Evolutionary conservation across 2,797 vertebrate genomes (phyloP).

Genomic region (Bovichtus variegatus): DNA sequence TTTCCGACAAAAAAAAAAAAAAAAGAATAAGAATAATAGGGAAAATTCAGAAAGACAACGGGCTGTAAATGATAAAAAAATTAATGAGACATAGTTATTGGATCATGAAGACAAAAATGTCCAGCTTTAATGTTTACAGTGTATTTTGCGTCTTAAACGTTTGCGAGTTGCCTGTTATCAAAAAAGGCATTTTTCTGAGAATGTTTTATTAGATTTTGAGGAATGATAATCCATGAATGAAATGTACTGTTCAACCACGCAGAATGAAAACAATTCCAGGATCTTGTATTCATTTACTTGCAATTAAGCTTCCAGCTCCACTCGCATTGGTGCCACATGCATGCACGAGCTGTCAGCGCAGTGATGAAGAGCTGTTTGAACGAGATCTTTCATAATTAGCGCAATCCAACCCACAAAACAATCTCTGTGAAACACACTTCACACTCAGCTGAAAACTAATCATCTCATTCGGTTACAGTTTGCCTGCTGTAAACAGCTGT

Average conservation of each 20-base stretch:
- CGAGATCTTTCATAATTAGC: constrained; percentile 59
- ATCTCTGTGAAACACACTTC: constrained; percentile 53
- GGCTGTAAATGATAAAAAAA: constrained; percentile 7
- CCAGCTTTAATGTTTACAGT: constrained; percentile 44
- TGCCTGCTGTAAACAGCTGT: constrained; percentile 63
- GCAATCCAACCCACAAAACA: constrained; percentile 50
- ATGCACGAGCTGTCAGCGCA: constrained; percentile 47
- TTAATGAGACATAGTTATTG: constrained; percentile 1
- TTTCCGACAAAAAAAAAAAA: constrained; percentile 2
- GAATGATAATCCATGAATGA: constrained; percentile 47
- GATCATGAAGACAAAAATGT: constrained; percentile 35
- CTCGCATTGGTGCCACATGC: constrained; percentile 26
- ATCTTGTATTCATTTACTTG: constrained; percentile 51
- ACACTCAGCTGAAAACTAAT: constrained; percentile 57
- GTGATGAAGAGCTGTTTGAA: constrained; percentile 72
- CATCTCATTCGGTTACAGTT: constrained; percentile 63
- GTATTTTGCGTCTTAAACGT: constrained; percentile 45
- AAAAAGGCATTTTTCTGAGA: constrained; percentile 44
- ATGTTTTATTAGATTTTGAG: constrained; percentile 48
- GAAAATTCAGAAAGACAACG: constrained; percentile 13
- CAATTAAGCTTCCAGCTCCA: constrained; percentile 57
- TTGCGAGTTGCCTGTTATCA: constrained; percentile 35
- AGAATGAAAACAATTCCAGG: constrained; percentile 48
- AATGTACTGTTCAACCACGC: constrained; percentile 50
- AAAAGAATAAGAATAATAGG: not conserved